These are phyloP conservation scores for Eciton burchellii DNA, from an alignment of 1,140 invertebrate genomes.

Conservation along the genomic window DNA sequence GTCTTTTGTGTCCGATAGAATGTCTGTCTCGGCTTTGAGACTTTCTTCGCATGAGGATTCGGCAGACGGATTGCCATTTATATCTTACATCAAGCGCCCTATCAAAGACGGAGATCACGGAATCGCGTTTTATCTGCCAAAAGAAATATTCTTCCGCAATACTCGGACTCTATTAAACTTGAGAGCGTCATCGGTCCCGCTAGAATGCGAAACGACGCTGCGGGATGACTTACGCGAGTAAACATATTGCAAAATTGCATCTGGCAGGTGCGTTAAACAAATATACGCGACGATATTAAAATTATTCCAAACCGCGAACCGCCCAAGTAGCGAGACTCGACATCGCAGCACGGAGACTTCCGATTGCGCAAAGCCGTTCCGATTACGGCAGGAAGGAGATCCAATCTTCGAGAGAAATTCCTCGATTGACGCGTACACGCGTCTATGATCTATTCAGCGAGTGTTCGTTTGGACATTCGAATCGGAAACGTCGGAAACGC, in stretches of 20 bases:
- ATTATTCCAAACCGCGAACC: slow-evolving; percentile 19
- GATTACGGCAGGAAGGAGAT: neutral
- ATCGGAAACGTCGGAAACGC: no score
- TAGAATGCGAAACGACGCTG: neutral
- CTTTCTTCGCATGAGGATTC: neutral
- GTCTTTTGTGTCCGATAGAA: slow-evolving; percentile 10
- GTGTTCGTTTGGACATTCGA: no score
- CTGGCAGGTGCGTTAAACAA: neutral
- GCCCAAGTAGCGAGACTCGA: neutral
- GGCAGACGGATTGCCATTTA: slow-evolving; percentile 25
- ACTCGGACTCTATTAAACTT: neutral
- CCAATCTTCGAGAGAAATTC: neutral
- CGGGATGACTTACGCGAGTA: slow-evolving; percentile 50
- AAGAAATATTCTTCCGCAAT: slow-evolving; percentile 27
- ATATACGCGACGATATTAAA: neutral
- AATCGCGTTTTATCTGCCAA: slow-evolving; percentile 57
- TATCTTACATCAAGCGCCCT: neutral
- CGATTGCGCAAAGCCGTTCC: no score
- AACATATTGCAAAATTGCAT: slow-evolving; percentile 43
- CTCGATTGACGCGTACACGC: no score
- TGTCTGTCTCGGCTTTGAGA: slow-evolving; percentile 8
- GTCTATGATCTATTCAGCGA: no score
- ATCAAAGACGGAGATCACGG: slow-evolving; percentile 33
- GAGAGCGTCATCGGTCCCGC: slow-evolving; percentile 37
- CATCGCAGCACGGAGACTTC: no score